These are phyloP conservation scores for Crematogaster levior DNA, from an alignment of 2,888 invertebrate species.

Conservation along the genomic window DNA sequence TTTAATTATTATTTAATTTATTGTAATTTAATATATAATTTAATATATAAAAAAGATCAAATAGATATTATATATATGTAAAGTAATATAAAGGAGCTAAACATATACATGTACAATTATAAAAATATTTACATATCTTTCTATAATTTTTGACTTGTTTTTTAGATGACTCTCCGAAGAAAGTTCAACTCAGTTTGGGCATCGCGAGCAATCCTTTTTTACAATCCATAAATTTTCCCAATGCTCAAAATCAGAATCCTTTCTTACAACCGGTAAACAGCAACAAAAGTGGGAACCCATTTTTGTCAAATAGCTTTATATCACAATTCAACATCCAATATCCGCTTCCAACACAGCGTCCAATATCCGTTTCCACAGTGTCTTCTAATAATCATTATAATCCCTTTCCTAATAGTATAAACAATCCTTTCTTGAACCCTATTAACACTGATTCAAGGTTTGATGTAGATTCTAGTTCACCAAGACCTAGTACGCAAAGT, in stretches of 20 bases:
- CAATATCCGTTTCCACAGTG: too few relatives aligned
- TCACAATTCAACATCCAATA: too few relatives aligned
- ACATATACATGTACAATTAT: neutral
- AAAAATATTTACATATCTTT: neutral
- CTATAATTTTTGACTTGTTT: neutral
- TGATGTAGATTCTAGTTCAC: neutral
- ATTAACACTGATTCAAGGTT: neutral
- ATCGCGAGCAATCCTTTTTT: conserved; percentile 53
- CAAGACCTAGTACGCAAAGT: neutral
- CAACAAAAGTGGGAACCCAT: neutral
- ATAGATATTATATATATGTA: neutral
- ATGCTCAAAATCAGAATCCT: conserved; percentile 45
- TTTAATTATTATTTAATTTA: too few relatives aligned
- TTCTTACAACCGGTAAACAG: neutral
- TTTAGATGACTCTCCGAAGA: conserved; percentile 9
- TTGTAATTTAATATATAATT: too few relatives aligned
- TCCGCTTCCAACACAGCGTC: too few relatives aligned
- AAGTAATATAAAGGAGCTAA: neutral
- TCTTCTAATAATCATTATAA: neutral
- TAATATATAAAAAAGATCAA: neutral
- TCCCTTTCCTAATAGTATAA: neutral
- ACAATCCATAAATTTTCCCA: neutral
- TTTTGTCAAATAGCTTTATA: neutral
- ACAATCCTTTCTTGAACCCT: conserved; percentile 51
- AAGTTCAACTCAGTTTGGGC: conserved; percentile 21